A percentile compares a stretch with the other conserved stretches of the same genome.
phyloP scores from a whole-genome alignment of 2,888 invertebrate species.

The Quadroppia sp. region DNA sequence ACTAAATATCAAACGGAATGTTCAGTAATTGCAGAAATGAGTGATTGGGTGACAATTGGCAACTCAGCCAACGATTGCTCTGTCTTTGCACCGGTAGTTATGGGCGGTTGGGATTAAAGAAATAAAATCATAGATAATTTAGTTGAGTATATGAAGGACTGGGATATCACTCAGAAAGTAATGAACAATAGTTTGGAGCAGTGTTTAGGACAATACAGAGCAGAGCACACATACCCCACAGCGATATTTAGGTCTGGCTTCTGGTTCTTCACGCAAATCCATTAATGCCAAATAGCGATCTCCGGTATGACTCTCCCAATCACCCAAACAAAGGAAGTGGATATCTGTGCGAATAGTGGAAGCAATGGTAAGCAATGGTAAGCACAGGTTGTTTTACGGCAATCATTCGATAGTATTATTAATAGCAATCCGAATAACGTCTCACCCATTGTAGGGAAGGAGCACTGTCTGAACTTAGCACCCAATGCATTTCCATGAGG shows the following conservation, averaged over 20 bases:
- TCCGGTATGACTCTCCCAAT: slow-evolving; percentile 59
- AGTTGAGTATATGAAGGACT: not conserved
- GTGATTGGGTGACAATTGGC: slow-evolving; percentile 36
- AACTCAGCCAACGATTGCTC: not conserved
- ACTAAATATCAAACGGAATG: not conserved
- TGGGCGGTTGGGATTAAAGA: slow-evolving; percentile 12
- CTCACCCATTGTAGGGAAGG: slow-evolving; percentile 59
- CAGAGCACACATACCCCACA: slow-evolving; percentile 48
- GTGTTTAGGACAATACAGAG: not conserved
- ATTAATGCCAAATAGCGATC: slow-evolving; percentile 57
- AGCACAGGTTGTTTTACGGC: no score
- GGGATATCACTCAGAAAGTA: not conserved
- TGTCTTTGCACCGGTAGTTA: not conserved
- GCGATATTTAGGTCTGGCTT: slow-evolving; percentile 49
- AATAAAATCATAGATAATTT: slow-evolving; percentile 21
- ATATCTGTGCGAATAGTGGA: slow-evolving; percentile 54
- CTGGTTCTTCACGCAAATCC: slow-evolving; percentile 48
- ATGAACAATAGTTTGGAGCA: not conserved
- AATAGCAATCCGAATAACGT: not conserved
- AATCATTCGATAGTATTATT: no score
- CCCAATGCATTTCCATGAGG: slow-evolving; percentile 61
- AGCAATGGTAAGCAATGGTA: not conserved
- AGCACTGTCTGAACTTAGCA: slow-evolving; percentile 60
- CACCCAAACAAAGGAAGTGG: slow-evolving; percentile 62
- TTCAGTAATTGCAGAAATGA: slow-evolving; percentile 16